Percentiles rank a stretch among this genome's conserved stretches.
Evolutionary conservation across 2,113 vertebrate genomes (phyloP).

Genomic region (Heterocephalus glaber): DNA sequence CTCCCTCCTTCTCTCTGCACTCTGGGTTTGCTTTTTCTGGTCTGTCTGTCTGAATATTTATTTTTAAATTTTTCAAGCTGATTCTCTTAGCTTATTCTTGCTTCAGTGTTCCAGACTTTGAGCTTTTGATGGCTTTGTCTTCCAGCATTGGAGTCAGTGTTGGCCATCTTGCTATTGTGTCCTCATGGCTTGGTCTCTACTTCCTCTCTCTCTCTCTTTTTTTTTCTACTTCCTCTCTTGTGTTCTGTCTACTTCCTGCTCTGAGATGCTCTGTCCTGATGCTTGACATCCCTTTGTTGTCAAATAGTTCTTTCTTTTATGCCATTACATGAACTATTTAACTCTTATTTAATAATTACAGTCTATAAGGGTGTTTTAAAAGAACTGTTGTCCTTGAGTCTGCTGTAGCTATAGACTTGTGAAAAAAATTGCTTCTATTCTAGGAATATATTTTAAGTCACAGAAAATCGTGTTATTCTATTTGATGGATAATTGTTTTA

Average conservation of each 20-base stretch:
- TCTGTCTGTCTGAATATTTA: background rate
- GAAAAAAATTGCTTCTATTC: constrained; percentile 18
- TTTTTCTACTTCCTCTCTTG: too few species aligned
- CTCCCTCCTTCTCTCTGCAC: background rate
- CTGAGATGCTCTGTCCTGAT: background rate
- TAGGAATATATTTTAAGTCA: background rate
- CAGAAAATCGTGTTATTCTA: background rate
- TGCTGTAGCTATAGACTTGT: background rate
- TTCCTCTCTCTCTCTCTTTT: too few species aligned
- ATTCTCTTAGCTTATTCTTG: background rate
- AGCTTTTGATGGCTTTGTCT: background rate
- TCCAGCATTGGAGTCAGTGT: too few species aligned
- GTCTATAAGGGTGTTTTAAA: background rate
- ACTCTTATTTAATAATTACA: background rate
- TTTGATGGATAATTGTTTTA: constrained; percentile 19
- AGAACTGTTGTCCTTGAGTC: background rate
- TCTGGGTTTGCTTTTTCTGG: background rate
- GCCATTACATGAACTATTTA: background rate
- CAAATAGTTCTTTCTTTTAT: background rate
- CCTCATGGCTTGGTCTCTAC: too few species aligned
- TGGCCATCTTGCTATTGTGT: background rate
- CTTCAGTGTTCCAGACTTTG: background rate
- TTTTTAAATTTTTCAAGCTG: background rate
- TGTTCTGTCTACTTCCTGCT: background rate
- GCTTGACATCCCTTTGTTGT: background rate